These are phyloP conservation scores for Sitta europaea DNA, from an alignment of 2,113 vertebrate species.

Conservation along the genomic window DNA sequence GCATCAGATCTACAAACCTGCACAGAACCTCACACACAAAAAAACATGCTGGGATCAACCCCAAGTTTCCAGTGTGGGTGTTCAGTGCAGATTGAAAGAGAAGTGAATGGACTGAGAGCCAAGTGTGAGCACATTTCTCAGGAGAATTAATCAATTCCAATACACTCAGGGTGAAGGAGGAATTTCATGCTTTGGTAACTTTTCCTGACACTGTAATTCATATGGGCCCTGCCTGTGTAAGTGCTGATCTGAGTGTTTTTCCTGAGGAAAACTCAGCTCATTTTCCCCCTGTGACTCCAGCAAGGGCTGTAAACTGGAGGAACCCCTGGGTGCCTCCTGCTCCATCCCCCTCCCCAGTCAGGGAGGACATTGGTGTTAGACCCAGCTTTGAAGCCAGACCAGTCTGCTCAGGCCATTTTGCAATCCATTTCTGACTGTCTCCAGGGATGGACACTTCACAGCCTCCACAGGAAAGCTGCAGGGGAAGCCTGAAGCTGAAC, in stretches of 20 bases:
- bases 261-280: neutral
- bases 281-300: neutral
- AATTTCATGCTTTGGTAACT: conserved; percentile 43
- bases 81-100: neutral
- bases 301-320: neutral
- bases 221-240: neutral
- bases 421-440: neutral
- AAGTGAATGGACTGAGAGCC: neutral
- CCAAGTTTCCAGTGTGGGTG: neutral
- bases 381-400: neutral
- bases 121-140: neutral
- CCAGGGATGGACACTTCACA: neutral
- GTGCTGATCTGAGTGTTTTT: neutral
- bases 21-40: neutral
- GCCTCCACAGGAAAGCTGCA: neutral
- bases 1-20: neutral
- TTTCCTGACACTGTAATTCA: conserved; percentile 22
- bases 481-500: neutral
- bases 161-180: neutral
- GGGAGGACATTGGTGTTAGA: neutral
- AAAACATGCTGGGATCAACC: neutral
- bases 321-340: neutral
- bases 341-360: fast-evolving
- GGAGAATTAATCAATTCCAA: conserved; percentile 18
- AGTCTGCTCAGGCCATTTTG: neutral